Conservation (phyloP, 1,140 invertebrate genomes). For the Dendroctonus ponderosae region DNA sequence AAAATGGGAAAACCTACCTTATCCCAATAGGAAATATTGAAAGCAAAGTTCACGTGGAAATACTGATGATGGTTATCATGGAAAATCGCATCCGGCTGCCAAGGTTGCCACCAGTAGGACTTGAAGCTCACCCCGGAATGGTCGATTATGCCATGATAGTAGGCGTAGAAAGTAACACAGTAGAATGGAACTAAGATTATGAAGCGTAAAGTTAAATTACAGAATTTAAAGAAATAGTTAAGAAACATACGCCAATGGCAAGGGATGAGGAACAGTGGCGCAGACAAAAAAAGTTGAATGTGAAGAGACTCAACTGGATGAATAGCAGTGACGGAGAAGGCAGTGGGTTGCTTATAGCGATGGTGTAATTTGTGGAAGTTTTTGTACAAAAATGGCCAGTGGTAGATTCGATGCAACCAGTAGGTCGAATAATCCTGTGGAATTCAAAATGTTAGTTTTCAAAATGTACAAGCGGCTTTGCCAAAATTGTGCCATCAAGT, state of each 20-base stretch:
- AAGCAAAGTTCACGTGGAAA: constrained; percentile 74
- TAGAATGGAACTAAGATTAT: constrained; percentile 57
- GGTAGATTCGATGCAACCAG: constrained; percentile 66
- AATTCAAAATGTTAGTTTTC: constrained; percentile 8
- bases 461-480: neutral
- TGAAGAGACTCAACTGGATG: constrained; percentile 67
- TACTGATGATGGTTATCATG: constrained; percentile 79
- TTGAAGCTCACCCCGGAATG: constrained; percentile 76
- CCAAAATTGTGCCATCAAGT: no score
- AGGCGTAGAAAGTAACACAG: constrained; percentile 61
- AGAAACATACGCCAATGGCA: constrained; percentile 62
- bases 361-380: constrained; percentile 74
- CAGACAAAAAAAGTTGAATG: constrained; percentile 58
- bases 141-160: constrained; percentile 73
- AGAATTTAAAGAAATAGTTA: neutral
- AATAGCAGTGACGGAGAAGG: constrained; percentile 72
- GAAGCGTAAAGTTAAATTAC: neutral
- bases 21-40: constrained; percentile 69
- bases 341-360: constrained; percentile 72
- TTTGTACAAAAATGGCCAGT: constrained; percentile 68
- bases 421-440: constrained; percentile 68
- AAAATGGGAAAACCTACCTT: constrained; percentile 52
- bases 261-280: constrained; percentile 60
- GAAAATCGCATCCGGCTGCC: constrained; percentile 73
- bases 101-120: constrained; percentile 72